Percentiles rank a stretch among this genome's conserved stretches.
These are phyloP conservation scores for Catagonus wagneri DNA, from an alignment of 2,113 vertebrate genomes.

Conservation along the genomic window DNA sequence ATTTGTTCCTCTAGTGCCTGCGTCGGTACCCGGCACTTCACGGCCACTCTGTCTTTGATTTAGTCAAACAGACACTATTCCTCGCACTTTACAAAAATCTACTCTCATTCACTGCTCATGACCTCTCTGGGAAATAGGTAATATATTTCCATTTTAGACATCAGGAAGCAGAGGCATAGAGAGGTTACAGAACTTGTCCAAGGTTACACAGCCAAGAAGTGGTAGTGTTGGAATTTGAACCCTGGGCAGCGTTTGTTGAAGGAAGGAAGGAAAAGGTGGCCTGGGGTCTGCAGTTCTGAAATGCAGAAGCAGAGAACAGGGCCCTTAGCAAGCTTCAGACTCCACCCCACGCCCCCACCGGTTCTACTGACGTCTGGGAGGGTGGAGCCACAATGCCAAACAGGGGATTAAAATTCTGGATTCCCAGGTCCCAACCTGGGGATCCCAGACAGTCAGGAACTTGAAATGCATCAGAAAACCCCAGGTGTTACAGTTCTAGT, in stretches of 20 bases:
- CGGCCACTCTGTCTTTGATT: not conserved
- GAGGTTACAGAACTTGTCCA: not conserved
- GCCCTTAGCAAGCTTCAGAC: not conserved
- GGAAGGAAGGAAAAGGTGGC: not conserved
- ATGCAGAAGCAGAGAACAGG: not conserved
- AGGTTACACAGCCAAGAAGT: not conserved
- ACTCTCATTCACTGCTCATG: not conserved
- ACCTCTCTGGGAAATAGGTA: not conserved
- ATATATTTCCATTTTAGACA: not conserved
- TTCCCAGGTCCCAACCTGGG: not conserved
- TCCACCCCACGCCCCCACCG: fast-evolving
- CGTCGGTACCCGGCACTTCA: not conserved
- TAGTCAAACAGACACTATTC: not conserved
- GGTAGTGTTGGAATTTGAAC: not conserved
- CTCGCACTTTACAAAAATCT: not conserved
- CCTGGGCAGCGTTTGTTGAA: not conserved
- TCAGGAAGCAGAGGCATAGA: not conserved
- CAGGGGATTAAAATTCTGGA: not conserved
- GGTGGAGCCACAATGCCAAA: not conserved
- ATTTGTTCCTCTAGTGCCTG: not conserved
- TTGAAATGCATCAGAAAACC: not conserved
- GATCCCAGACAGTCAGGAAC: not conserved
- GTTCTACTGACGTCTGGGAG: not conserved
- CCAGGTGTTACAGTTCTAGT: not conserved
- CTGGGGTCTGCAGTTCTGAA: not conserved